These are phyloP conservation scores for Lasiurus cinereus DNA, from an alignment of 2,113 vertebrate species.

Conservation along the genomic window DNA sequence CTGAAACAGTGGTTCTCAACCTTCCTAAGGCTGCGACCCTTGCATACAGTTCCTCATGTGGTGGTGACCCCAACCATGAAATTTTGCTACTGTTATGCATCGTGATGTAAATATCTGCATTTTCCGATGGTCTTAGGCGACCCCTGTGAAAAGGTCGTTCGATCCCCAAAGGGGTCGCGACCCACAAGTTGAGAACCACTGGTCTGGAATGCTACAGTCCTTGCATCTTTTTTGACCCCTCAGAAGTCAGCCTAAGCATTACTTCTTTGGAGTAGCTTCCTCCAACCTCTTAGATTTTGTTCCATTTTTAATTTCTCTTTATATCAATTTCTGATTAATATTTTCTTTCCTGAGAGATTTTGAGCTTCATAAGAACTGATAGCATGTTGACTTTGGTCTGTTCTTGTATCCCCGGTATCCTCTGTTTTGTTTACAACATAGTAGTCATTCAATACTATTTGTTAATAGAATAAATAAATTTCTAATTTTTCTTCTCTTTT, in stretches of 20 bases:
- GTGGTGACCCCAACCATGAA: too few relatives aligned
- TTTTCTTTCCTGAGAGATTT: background rate
- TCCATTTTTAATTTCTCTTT: background rate
- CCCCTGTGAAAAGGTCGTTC: too few relatives aligned
- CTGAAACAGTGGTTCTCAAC: too few relatives aligned
- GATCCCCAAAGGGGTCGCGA: too few relatives aligned
- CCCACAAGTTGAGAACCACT: too few relatives aligned
- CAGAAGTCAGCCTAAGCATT: background rate
- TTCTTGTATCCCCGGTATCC: background rate
- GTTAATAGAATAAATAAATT: background rate
- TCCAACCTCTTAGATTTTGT: background rate
- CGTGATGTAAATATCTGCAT: too few relatives aligned
- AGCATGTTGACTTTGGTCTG: background rate
- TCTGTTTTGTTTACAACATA: background rate
- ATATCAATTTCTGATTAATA: background rate
- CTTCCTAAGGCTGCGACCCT: too few relatives aligned
- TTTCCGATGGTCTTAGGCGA: too few relatives aligned
- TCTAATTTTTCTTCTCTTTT: slow-evolving; percentile 12
- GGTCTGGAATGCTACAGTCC: too few relatives aligned
- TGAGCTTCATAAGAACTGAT: background rate
- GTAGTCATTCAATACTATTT: background rate
- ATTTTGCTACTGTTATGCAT: too few relatives aligned
- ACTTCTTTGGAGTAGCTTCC: background rate
- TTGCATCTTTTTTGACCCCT: background rate
- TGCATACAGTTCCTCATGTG: too few relatives aligned